Percentiles rank a stretch among this genome's conserved stretches.
Evolutionary conservation across 1,140 invertebrate genomes (phyloP).

Genomic region (Luehdorfia chinensis): DNA sequence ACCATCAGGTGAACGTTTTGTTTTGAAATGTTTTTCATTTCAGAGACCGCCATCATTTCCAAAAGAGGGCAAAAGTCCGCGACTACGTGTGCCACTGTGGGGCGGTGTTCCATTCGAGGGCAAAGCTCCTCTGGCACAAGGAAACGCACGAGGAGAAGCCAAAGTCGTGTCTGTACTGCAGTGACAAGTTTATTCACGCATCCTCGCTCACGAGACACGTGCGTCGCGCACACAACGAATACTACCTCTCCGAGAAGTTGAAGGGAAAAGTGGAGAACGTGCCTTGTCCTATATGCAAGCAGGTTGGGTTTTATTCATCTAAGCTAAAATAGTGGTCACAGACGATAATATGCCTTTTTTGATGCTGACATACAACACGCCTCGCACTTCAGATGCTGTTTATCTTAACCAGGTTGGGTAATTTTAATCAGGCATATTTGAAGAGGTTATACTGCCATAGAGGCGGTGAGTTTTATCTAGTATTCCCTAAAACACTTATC

Average conservation of each 20-base stretch:
- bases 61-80: slow-evolving; percentile 68
- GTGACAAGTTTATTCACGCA: slow-evolving; percentile 89
- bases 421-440: too few relatives aligned
- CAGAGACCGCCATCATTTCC: slow-evolving; percentile 64
- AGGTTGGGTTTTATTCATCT: too few relatives aligned
- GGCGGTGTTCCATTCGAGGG: slow-evolving; percentile 88
- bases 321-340: too few relatives aligned
- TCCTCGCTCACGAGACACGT: slow-evolving; percentile 90
- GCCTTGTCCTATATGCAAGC: slow-evolving; percentile 88
- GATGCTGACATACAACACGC: too few relatives aligned
- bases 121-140: slow-evolving; percentile 90
- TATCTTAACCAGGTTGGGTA: too few relatives aligned
- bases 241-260: slow-evolving; percentile 81
- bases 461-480: too few relatives aligned
- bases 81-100: slow-evolving; percentile 90
- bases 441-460: too few relatives aligned
- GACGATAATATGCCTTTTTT: too few relatives aligned
- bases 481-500: too few relatives aligned
- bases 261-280: slow-evolving; percentile 81
- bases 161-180: slow-evolving; percentile 89
- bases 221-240: slow-evolving; percentile 86
- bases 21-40: slow-evolving; percentile 34
- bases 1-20: too few relatives aligned
- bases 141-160: slow-evolving; percentile 90
- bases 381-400: too few relatives aligned